Percentiles rank a stretch among this genome's conserved stretches.
phyloP scores from a whole-genome alignment of 2,888 invertebrate species.

The Eilema depressum region DNA sequence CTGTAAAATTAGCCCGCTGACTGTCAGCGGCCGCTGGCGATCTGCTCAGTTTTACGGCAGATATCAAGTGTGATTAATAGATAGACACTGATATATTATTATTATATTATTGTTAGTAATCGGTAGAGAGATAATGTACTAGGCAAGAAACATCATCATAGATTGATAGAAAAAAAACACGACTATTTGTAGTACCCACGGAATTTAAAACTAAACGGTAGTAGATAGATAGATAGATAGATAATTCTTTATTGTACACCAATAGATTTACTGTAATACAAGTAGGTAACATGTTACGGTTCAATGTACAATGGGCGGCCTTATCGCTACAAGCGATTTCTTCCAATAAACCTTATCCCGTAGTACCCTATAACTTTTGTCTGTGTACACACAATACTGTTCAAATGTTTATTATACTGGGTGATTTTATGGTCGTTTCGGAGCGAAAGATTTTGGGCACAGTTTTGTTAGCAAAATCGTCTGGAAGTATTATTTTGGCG shows the following conservation, averaged over 20 bases:
- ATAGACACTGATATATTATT: background rate
- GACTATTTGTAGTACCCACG: background rate
- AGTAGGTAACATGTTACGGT: too few species aligned
- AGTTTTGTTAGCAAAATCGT: too few species aligned
- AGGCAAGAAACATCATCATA: background rate
- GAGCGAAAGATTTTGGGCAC: too few species aligned
- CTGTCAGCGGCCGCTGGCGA: background rate
- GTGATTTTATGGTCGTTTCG: too few species aligned
- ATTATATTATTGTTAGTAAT: background rate
- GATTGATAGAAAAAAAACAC: background rate
- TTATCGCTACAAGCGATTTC: too few species aligned
- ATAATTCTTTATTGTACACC: too few species aligned
- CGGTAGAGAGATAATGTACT: background rate
- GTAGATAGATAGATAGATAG: too few species aligned
- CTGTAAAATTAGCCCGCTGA: background rate
- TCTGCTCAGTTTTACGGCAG: background rate
- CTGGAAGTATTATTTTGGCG: too few species aligned
- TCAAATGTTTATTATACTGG: background rate
- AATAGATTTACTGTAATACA: too few species aligned
- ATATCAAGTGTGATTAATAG: background rate
- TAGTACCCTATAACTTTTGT: background rate
- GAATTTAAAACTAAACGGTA: background rate
- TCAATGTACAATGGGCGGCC: too few species aligned
- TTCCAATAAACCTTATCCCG: too few species aligned
- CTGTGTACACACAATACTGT: background rate